phyloP scores from a whole-genome alignment of 2,797 vertebrate genomes.

The Phrynocephalus vlangalii region DNA sequence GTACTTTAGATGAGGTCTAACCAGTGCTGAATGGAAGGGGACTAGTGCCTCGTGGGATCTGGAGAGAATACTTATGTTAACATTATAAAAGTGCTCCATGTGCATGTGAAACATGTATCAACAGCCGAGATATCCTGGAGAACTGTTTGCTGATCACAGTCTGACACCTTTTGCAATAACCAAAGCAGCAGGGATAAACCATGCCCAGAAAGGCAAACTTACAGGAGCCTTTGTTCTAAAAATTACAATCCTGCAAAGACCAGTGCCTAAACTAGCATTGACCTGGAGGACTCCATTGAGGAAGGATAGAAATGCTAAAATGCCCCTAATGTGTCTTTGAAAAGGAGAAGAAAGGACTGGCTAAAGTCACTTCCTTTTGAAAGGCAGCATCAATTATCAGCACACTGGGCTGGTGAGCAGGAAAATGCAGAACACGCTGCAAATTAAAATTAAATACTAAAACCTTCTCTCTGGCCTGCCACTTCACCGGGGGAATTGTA shows the following conservation, averaged over 20 bases:
- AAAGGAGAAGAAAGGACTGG: neutral
- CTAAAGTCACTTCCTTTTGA: neutral
- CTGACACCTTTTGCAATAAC: no score
- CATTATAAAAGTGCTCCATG: no score
- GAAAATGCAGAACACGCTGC: neutral
- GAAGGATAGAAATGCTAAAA: neutral
- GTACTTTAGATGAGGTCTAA: no score
- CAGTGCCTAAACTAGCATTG: neutral
- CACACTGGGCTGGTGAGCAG: neutral
- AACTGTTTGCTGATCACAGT: neutral
- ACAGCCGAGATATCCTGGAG: neutral
- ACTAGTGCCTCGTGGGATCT: no score
- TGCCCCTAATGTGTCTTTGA: neutral
- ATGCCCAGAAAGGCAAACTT: neutral
- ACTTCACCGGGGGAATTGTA: neutral
- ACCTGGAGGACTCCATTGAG: neutral
- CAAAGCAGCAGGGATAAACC: neutral
- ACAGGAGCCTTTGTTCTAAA: neutral
- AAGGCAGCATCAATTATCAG: slow-evolving; percentile 1
- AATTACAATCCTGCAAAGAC: neutral
- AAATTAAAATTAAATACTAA: slow-evolving; percentile 12
- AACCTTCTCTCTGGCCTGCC: neutral
- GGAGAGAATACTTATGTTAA: no score
- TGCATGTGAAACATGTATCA: neutral
- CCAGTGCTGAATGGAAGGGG: no score